A percentile compares a stretch with the other conserved stretches of the same genome.
phyloP scores from a whole-genome alignment of 2,797 vertebrate genomes.

The Paedocypris micromegethes region DNA sequence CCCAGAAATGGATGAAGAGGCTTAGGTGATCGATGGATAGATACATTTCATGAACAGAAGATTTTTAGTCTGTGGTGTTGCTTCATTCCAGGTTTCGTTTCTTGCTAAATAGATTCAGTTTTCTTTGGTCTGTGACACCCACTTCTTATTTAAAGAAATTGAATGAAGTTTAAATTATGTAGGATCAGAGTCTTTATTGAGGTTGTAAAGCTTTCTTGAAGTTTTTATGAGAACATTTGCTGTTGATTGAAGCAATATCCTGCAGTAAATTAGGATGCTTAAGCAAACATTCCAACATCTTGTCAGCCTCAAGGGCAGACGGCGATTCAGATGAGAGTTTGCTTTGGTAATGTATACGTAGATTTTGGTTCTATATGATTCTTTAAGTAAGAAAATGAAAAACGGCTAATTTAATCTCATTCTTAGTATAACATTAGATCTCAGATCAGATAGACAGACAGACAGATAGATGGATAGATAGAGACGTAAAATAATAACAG shows the following conservation, averaged over 20 bases:
- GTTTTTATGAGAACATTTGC: constrained; percentile 11
- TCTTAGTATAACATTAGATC: too few species aligned
- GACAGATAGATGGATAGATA: too few species aligned
- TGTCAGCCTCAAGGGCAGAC: constrained; percentile 18
- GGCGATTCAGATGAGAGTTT: constrained; percentile 12
- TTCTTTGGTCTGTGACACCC: background rate
- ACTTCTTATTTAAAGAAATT: background rate
- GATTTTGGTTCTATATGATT: constrained; percentile 2
- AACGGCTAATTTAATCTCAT: background rate
- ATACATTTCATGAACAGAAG: too few species aligned
- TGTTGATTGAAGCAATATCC: constrained; percentile 14
- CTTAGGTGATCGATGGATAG: too few species aligned
- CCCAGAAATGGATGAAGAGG: too few species aligned
- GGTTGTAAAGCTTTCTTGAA: background rate
- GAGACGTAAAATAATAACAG: too few species aligned
- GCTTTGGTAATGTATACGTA: background rate
- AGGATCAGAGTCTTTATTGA: background rate
- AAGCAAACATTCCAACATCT: constrained; percentile 17
- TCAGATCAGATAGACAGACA: too few species aligned
- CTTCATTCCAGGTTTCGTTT: background rate
- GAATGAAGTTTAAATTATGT: background rate
- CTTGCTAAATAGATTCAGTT: background rate
- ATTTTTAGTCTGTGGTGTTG: too few species aligned
- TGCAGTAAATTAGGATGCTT: constrained; percentile 12
- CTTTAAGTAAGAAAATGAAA: background rate